Percentiles rank a stretch among this genome's conserved stretches.
Conservation (phyloP, 1,140 invertebrate genomes). For the Arctopsyche grandis region DNA sequence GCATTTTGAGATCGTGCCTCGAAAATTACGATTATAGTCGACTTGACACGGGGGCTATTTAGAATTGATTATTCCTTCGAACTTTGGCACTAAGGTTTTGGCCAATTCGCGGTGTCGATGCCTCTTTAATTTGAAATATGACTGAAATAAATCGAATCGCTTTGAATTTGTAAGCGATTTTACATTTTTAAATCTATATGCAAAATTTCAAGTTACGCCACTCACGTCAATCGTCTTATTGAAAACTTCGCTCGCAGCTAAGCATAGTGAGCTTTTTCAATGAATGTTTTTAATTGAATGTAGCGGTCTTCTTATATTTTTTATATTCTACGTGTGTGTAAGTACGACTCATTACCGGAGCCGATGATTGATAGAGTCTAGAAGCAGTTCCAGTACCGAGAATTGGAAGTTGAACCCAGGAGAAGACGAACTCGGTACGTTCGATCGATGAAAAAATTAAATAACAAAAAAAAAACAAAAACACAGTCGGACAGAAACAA, state of each 20-base stretch:
- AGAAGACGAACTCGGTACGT: background rate
- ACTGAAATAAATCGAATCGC: too few species aligned
- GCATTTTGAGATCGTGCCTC: too few species aligned
- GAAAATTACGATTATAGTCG: too few species aligned
- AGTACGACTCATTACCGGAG: constrained; percentile 27
- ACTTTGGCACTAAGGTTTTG: too few species aligned
- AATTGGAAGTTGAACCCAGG: background rate
- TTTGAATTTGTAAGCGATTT: too few species aligned
- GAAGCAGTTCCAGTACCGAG: constrained; percentile 9
- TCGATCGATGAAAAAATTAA: background rate
- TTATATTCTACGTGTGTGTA: constrained; percentile 5
- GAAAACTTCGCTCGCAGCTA: constrained; percentile 12
- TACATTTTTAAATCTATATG: background rate
- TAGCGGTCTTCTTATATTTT: background rate
- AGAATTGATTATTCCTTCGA: too few species aligned
- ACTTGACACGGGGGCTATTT: too few species aligned
- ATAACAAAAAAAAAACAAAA: background rate
- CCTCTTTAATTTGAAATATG: too few species aligned
- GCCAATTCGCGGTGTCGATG: too few species aligned
- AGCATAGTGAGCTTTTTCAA: constrained; percentile 20
- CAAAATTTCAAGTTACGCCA: background rate
- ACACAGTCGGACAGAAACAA: background rate
- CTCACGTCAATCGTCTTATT: background rate
- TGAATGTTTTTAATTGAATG: constrained; percentile 36
- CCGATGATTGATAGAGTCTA: constrained; percentile 34